These are phyloP conservation scores for Talpa occidentalis DNA, from an alignment of 2,113 vertebrate species.

Conservation along the genomic window DNA sequence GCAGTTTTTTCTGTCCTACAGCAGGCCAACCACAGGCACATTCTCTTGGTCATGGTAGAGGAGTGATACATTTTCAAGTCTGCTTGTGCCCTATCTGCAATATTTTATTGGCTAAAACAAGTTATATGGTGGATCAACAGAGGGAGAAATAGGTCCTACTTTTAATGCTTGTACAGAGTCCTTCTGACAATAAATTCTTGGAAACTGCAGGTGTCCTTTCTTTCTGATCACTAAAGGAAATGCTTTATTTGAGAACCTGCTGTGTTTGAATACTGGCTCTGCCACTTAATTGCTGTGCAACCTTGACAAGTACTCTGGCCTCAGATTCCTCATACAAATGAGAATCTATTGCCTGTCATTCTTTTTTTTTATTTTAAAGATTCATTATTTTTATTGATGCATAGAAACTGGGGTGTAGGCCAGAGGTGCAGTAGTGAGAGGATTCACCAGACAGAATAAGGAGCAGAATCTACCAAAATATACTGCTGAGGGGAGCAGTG, in stretches of 20 bases:
- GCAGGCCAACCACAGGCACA: background rate
- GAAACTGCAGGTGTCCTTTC: too few relatives aligned
- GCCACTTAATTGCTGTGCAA: background rate
- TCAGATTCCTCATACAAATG: background rate
- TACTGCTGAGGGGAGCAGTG: too few relatives aligned
- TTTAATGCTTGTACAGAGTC: background rate
- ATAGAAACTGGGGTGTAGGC: too few relatives aligned
- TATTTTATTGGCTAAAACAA: background rate
- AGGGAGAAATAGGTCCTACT: background rate
- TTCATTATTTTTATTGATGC: too few relatives aligned
- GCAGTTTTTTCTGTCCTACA: background rate
- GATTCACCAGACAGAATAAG: too few relatives aligned
- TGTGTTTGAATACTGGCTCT: background rate
- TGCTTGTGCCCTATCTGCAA: background rate
- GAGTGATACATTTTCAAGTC: background rate
- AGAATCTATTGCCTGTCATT: background rate
- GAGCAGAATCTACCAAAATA: too few relatives aligned
- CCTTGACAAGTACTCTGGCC: background rate
- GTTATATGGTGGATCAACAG: background rate
- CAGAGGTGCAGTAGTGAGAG: too few relatives aligned
- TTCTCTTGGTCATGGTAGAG: slow-evolving; percentile 21
- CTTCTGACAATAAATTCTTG: too few relatives aligned
- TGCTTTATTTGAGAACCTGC: too few relatives aligned
- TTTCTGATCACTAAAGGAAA: too few relatives aligned
- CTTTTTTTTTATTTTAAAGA: too few relatives aligned